Base-by-base conservation (phyloP, 1,140 invertebrate genomes). In the Myzus persicae region DNA sequence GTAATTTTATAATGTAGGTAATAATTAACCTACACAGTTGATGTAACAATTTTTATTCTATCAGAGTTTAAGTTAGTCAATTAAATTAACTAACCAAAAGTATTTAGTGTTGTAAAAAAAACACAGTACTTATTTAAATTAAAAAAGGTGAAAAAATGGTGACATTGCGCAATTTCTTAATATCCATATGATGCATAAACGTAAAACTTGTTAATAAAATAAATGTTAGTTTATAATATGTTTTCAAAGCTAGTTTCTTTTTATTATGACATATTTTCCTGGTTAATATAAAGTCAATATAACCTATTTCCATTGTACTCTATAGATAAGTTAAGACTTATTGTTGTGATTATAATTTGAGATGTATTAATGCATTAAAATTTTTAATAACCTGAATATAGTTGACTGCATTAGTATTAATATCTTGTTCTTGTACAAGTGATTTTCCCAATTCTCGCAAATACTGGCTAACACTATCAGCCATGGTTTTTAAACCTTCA, bases 381-480 rank as follows among this genome's bases (percentile, higher is more conserved):
- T n/a, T n/a, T 67, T n/a, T 76, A 51, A 59, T 93, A 95, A 98
- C 97, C 96, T 98, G 98, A 93, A 99, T 98, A 96, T 98, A 99
- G 91, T 97, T 97, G 94, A 99, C 98, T 38, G 99, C 98, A 96
- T 99, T 99, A 93, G 97, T 97, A 94, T 97, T 96, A 94, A 97
- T 96, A 94, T 98, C 97, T 95, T 99, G 98, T 95, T 98, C 98
- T 94, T 98, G 97, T 59, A 99, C 99, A 93, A 99, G 96, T 84
- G 98, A 97, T 95, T 98, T 98, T 92, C 99, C 99, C 95, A 99
- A 98, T 95, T 99, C 98, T 94, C 98, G 96, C 93, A 99, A 96
- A 96, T 99, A 99, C 93, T 97, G 96, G 94, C 98, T 99, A 67
- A 99, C 98, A 95, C 98, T 98, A 94, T 99, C 97, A 93, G 98